Base-by-base conservation (phyloP, 2,797 vertebrate genomes). In the Lacerta viridis region DNA sequence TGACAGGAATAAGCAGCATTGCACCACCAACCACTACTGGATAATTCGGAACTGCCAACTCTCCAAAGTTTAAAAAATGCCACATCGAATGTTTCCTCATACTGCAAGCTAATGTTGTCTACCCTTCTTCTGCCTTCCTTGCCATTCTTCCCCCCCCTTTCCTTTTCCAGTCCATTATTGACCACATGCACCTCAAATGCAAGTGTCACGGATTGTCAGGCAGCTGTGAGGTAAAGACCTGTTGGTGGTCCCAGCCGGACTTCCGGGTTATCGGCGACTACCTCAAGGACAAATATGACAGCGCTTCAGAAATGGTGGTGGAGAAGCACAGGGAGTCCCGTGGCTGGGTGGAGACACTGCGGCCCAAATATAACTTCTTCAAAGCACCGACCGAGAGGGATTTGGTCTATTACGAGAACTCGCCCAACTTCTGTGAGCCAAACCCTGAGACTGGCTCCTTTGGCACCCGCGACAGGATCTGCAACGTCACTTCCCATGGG, bases 251-350 rank as follows among this genome's bases (percentile, higher is more conserved):
- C 20, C 99, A 99, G 95, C 99, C 99, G 0, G 98, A 99, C 92
- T 99, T 99, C 95, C 96, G 99, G 80, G 97, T 98, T 81, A 98
- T 99, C 0, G 98, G 99, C 0, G 98, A 99, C 97, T 99, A 99
- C 97, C 98, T 99, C 96, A 99, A 99, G 96, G 99, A 99, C 96
- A 99, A 99, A 95, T 99, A 99, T 0, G 99, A 99, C 96, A 99
- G 99, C 5, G 98, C 99, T 3, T 99, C 99, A 0, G 99, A 99
- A 95, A 99, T 99, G 99, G 98, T 98, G 90, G 99, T 99, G 93
- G 99, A 99, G 93, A 99, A 99, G 84, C 99, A 99, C 89, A 97
- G 98, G 2, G 99, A 99, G 94, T 99, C 99, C 5, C 98, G 99
- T 0, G 99, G 99, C 82, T 99, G 99, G 99, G 99, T 99, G 1